Conservation (phyloP, 2,888 invertebrate genomes). For the Volucella zonaria region DNA sequence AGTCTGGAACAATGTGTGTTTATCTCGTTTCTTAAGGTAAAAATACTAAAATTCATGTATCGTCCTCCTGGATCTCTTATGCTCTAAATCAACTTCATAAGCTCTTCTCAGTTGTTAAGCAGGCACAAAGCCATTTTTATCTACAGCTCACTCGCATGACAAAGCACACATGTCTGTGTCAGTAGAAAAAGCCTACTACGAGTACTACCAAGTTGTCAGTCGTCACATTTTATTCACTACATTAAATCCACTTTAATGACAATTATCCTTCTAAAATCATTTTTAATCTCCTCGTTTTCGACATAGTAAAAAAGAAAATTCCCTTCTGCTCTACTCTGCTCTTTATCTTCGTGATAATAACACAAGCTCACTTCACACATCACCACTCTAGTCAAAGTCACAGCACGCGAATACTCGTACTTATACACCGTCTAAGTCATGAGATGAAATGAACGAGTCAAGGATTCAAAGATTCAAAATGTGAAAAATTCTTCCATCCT, state of each 20-base stretch:
- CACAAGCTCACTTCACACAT: slow-evolving; percentile 49
- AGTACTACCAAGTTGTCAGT: neutral
- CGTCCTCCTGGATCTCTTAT: too few species aligned
- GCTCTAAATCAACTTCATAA: too few species aligned
- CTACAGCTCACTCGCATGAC: neutral
- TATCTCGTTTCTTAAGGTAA: too few species aligned
- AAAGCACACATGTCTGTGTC: too few species aligned
- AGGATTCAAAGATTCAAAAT: slow-evolving; percentile 40
- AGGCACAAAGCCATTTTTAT: neutral
- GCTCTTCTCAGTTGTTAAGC: too few species aligned
- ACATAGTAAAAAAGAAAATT: slow-evolving; percentile 34
- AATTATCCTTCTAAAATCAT: slow-evolving; percentile 65
- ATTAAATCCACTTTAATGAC: slow-evolving; percentile 68
- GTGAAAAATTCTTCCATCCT: slow-evolving; percentile 47
- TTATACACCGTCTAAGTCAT: slow-evolving; percentile 27
- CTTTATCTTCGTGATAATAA: slow-evolving; percentile 10
- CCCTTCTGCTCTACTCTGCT: slow-evolving; percentile 13
- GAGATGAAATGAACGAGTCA: slow-evolving; percentile 36
- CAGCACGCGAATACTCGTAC: neutral
- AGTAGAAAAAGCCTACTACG: neutral
- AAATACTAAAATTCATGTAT: too few species aligned
- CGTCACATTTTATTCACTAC: slow-evolving; percentile 49
- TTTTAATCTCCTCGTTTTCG: slow-evolving; percentile 40
- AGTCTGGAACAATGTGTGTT: too few species aligned
- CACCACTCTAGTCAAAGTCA: slow-evolving; percentile 34